Evolutionary conservation across 1,140 invertebrate species (phyloP), one percentile per base, ranked within the genome.

Genomic region (Drosophila azteca): DNA sequence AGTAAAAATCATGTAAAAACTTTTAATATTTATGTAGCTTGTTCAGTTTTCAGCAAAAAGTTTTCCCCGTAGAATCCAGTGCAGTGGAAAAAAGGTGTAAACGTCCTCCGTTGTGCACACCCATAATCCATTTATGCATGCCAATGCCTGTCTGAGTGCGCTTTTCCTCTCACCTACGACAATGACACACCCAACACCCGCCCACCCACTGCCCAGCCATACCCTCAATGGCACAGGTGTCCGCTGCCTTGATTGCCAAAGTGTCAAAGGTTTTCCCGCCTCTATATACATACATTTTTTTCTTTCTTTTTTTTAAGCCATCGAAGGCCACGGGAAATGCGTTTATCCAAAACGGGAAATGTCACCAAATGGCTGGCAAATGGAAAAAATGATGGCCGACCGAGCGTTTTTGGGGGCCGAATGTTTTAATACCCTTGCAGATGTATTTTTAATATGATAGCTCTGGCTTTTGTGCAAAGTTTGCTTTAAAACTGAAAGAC

Each of bases 281-380:
- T 73, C 61, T 45, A 41, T 58, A 41, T 44, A 15, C n/a, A n/a
- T n/a, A n/a, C n/a, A n/a, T 11, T 70, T 13, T 48, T 44, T 66
- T 15, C 52, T 39, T 59, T 24, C 52, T 22, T 54, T 66, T 39
- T 59, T 35, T 74, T 81, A 53, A 35, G 41, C 13, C 29, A 24
- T 17, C 59, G 82, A 85, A 85, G 82, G 82, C 70, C 79, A 70
- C 57, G 51, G 61, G 55, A 82, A 87, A 85, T 85, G 78, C 78
- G 83, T 87, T 85, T 82, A 85, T 81, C 61, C 81, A 29, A 74
- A 87, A 81, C 81, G 81, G 82, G 79, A 85, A 85, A 85, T 87
- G 82, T 69, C 57, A 58, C 59, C 52, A 83, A 84, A 79, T 72
- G 83, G 65, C 48, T 61, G 50, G 57, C 51, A 41, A 61, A 82